These are phyloP conservation scores for Liparis tanakae DNA, from an alignment of 2,797 vertebrate species.

Conservation along the genomic window DNA sequence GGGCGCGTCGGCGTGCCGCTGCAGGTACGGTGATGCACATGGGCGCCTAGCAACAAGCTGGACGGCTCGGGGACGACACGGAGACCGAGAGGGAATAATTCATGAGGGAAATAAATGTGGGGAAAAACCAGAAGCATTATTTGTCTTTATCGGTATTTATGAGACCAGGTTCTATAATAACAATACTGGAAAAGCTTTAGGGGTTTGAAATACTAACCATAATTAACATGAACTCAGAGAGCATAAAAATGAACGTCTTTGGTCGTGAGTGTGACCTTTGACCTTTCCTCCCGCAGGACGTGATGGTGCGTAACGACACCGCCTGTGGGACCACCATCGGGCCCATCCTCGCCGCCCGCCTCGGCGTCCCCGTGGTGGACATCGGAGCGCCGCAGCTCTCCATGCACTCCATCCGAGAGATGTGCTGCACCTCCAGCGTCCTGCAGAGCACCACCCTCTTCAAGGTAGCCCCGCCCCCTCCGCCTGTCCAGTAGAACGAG, in stretches of 20 bases:
- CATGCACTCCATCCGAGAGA: constrained; percentile 98
- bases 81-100: too few relatives aligned
- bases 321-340: constrained; percentile 94
- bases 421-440: constrained; percentile 94
- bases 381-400: constrained; percentile 93
- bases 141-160: too few relatives aligned
- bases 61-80: too few relatives aligned
- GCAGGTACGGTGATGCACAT: constrained; percentile 82
- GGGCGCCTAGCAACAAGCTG: too few relatives aligned
- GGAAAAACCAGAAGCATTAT: too few relatives aligned
- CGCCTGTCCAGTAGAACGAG: too few relatives aligned
- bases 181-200: too few relatives aligned
- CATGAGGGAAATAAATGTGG: too few relatives aligned
- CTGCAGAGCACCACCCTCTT: constrained; percentile 92
- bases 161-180: too few relatives aligned
- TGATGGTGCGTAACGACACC: constrained; percentile 96
- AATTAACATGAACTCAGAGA: too few relatives aligned
- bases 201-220: too few relatives aligned
- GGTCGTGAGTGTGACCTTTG: neutral
- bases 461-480: constrained; percentile 82
- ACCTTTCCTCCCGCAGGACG: constrained; percentile 82
- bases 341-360: constrained; percentile 91
- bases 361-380: constrained; percentile 93
- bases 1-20: constrained; percentile 86
- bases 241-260: neutral